Conservation (phyloP, 2,797 vertebrate species). For the Hyperoplus immaculatus region DNA sequence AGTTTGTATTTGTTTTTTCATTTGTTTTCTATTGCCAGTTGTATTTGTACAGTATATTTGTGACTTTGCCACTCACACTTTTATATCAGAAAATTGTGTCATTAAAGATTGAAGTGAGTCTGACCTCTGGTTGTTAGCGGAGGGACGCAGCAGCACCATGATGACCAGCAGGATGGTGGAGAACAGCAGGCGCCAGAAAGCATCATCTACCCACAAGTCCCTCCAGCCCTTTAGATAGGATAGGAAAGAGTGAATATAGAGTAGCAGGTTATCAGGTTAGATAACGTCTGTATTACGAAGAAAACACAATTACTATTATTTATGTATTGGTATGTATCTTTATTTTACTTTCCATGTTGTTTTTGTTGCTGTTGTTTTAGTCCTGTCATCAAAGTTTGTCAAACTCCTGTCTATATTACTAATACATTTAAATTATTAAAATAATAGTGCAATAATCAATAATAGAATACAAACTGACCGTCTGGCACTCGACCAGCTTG, state of each 20-base stretch:
- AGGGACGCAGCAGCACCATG: conserved; percentile 96
- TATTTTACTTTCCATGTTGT: no score
- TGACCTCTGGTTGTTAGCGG: conserved; percentile 96
- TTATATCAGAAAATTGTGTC: no score
- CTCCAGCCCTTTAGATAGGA: conserved; percentile 90
- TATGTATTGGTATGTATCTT: no score
- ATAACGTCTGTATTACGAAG: conserved; percentile 14
- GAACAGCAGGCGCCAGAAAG: conserved; percentile 96
- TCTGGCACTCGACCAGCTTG: conserved; percentile 95
- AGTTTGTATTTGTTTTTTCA: no score
- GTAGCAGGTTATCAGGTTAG: neutral
- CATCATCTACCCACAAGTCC: conserved; percentile 96
- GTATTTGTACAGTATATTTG: no score
- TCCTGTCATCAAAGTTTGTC: no score
- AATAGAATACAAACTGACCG: conserved; percentile 83
- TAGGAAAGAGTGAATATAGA: neutral
- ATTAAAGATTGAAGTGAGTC: neutral
- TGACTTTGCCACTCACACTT: no score
- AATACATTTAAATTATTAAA: conserved; percentile 7
- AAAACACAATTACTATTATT: neutral
- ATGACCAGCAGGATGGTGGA: conserved; percentile 98
- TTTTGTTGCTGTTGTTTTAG: no score
- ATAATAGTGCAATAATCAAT: neutral
- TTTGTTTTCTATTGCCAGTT: no score
- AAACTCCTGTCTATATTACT: no score